phyloP scores from a whole-genome alignment of 2,888 invertebrate genomes.

The Gnatocerus cornutus region DNA sequence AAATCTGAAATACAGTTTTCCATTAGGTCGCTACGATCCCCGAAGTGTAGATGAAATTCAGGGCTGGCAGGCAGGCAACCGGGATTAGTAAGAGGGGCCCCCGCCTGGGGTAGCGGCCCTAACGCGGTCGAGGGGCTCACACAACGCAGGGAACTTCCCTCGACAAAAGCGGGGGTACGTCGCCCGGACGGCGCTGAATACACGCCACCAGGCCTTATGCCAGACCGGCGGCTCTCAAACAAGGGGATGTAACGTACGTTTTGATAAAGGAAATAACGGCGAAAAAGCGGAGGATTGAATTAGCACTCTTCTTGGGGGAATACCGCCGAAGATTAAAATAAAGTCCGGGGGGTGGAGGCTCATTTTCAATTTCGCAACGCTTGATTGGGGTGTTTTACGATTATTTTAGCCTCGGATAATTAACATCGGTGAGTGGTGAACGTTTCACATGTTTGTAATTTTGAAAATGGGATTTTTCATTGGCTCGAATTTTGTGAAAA shows the following conservation, averaged over 20 bases:
- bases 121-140: conserved; percentile 47
- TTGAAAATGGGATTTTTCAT: too few relatives aligned
- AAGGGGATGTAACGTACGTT: not conserved
- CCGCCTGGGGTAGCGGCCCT: conserved; percentile 54
- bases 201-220: conserved; percentile 39
- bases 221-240: conserved; percentile 33
- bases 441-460: too few relatives aligned
- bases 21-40: conserved; percentile 45
- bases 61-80: conserved; percentile 46
- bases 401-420: too few relatives aligned
- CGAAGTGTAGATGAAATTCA: conserved; percentile 35
- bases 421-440: too few relatives aligned
- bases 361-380: too few relatives aligned
- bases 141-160: conserved; percentile 46
- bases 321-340: too few relatives aligned
- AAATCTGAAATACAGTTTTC: conserved; percentile 51
- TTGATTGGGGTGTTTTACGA: too few relatives aligned
- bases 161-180: conserved; percentile 46
- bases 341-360: too few relatives aligned
- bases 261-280: not conserved
- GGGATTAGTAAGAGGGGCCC: conserved; percentile 56
- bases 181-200: conserved; percentile 44
- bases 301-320: too few relatives aligned
- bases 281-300: too few relatives aligned
- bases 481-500: too few relatives aligned